Conservation (phyloP, 2,113 vertebrate species). For the Anhinga anhinga region DNA sequence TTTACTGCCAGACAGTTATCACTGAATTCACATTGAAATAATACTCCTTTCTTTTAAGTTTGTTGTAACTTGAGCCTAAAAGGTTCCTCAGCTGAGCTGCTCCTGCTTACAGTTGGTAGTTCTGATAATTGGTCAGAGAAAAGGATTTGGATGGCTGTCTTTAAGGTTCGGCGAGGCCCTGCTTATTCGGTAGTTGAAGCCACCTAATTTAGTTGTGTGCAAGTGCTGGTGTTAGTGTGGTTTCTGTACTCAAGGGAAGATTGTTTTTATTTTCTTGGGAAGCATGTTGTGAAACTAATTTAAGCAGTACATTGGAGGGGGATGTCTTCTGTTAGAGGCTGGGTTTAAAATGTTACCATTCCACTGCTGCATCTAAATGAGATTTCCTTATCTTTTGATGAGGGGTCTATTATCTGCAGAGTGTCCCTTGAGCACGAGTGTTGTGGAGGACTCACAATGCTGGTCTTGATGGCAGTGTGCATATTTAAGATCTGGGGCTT, state of each 20-base stretch:
- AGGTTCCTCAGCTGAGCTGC: neutral
- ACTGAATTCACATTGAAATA: neutral
- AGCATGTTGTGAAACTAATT: neutral
- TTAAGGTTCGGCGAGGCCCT: neutral
- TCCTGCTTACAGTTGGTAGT: neutral
- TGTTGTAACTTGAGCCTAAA: neutral
- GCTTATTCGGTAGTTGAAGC: neutral
- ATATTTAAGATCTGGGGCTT: neutral
- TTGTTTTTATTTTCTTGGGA: neutral
- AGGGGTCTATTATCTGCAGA: constrained; percentile 36
- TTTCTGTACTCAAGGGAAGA: neutral
- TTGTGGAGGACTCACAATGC: neutral
- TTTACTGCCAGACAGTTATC: neutral
- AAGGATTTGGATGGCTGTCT: neutral
- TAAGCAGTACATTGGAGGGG: neutral
- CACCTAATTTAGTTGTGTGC: neutral
- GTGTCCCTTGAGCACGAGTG: neutral
- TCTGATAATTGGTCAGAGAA: neutral
- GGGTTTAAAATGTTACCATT: neutral
- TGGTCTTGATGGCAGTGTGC: neutral
- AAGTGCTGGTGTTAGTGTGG: neutral
- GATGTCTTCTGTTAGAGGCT: neutral
- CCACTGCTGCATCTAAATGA: constrained; percentile 62
- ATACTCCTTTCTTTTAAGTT: neutral
- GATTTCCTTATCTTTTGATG: constrained; percentile 59